Evolutionary conservation across 2,797 vertebrate species (phyloP).

Genomic region (Pelochelys cantorii): DNA sequence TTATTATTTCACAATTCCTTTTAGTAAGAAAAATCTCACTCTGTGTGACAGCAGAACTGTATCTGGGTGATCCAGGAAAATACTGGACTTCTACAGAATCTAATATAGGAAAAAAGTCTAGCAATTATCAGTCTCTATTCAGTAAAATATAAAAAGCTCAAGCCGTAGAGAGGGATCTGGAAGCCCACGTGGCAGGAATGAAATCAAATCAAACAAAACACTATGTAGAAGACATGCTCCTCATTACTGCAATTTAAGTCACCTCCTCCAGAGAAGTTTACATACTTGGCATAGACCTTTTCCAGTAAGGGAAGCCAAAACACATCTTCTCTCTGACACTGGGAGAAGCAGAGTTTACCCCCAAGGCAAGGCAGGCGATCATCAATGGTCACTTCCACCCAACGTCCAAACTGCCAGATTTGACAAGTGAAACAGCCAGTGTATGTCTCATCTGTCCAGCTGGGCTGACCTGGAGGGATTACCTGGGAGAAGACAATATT

Average conservation of each 20-base stretch:
- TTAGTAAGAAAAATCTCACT: background rate
- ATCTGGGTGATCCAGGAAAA: background rate
- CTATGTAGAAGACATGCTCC: background rate
- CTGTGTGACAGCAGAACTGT: background rate
- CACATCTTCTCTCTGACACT: constrained; percentile 87
- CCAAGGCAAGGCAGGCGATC: constrained; percentile 93
- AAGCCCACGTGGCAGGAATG: background rate
- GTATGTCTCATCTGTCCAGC: constrained; percentile 88
- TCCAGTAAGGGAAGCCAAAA: constrained; percentile 98
- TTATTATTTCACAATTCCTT: background rate
- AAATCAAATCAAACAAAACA: background rate
- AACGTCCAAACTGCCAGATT: constrained; percentile 92
- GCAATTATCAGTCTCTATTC: background rate
- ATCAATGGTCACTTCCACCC: constrained; percentile 92
- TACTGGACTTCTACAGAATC: background rate
- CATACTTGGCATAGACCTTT: constrained; percentile 97
- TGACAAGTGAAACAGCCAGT: constrained; percentile 87
- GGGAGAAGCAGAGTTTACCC: constrained; percentile 92
- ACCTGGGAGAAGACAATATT: constrained; percentile 80
- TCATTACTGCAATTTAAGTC: background rate
- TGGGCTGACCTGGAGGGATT: constrained; percentile 88
- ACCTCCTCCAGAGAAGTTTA: background rate
- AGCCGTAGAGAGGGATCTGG: background rate
- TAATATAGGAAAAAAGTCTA: background rate
- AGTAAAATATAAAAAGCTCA: background rate